Evolutionary conservation across 2,113 vertebrate species (phyloP).

Genomic region (Psettodes erumei): DNA sequence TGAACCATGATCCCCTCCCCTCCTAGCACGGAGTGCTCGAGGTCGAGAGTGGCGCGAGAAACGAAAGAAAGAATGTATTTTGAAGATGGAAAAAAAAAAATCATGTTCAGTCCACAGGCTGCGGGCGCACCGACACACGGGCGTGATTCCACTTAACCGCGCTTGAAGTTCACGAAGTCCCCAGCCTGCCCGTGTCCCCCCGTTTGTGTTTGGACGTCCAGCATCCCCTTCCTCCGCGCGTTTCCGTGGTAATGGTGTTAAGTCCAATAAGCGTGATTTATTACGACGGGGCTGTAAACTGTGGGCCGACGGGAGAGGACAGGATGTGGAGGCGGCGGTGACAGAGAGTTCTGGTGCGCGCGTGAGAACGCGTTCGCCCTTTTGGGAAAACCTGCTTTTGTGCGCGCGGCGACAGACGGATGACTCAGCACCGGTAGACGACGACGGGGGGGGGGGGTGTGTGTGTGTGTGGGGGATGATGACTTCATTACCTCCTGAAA

Average conservation of each 20-base stretch:
- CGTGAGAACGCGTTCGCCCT: neutral
- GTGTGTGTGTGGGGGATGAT: slow-evolving; percentile 45
- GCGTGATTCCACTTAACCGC: too few species aligned
- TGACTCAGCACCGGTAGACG: slow-evolving; percentile 56
- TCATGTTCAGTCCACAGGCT: too few species aligned
- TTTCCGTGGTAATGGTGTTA: slow-evolving; percentile 69
- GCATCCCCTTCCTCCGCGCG: slow-evolving; percentile 64
- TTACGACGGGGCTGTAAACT: slow-evolving; percentile 67
- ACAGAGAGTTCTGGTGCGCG: slow-evolving; percentile 7
- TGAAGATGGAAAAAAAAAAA: too few species aligned
- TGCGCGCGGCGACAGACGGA: slow-evolving; percentile 28
- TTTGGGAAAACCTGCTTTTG: neutral
- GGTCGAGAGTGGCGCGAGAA: too few species aligned
- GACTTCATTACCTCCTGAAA: slow-evolving; percentile 71
- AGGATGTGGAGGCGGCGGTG: slow-evolving; percentile 4
- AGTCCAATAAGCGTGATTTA: slow-evolving; percentile 59
- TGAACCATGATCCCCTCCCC: too few species aligned
- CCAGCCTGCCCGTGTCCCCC: too few species aligned
- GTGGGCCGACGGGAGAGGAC: slow-evolving; percentile 17
- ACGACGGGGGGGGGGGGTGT: too few species aligned
- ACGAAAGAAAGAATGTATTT: too few species aligned
- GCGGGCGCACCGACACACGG: too few species aligned
- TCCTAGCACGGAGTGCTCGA: too few species aligned
- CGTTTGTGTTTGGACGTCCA: slow-evolving; percentile 70
- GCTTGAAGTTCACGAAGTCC: too few species aligned